Base-by-base conservation (phyloP, 1,140 invertebrate species). In the Rhopalosiphum maidis region DNA sequence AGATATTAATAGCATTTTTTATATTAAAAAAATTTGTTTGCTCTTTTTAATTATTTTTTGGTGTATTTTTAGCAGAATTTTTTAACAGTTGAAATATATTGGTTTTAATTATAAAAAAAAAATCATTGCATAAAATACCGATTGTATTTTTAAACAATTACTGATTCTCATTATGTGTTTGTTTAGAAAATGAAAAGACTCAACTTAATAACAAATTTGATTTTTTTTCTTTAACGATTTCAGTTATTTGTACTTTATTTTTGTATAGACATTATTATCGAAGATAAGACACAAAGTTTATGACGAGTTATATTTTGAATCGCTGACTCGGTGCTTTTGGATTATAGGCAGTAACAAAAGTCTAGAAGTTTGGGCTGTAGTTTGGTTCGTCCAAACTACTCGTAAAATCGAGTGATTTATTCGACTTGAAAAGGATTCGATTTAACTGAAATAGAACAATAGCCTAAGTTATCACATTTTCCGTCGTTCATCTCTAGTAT, bases 361-460 rank as follows among this genome's bases (percentile, higher is more conserved):
- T 86, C 83, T 43, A 86, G 23, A 86, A 86, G 83, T 43, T 86
- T 30, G 41, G 25, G 4, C 83, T 15, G 41, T n/a, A 87, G 43
- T 87, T 87, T 48, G 23, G 41, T 87, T 87, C 18, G 4, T 87
- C 46, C 18, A 48, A 37, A 48, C 25, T 48, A n/a, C 43, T 48
- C 86, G 7, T 87, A 87, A 87, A 88, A 88, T 88, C 41, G 48
- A 54, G n/a, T 37, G 30, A 88, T 88, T 88, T 88, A 88, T 88
- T 88, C n/a, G 21, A 88, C 48, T 54, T 48, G 48, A 54, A 54
- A 51, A 54, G n/a, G 48, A 88, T 88, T 35, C 21, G 22, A 54
- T 88, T 54, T 88, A 51, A 54, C 35, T 35, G n/a, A 88, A 54
- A 88, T 51, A 48, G 41, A 88, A 35, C 87, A 89, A 89, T 41